These are phyloP conservation scores for Telmatochromis brichardi DNA, from an alignment of 2,113 vertebrate species.

Conservation along the genomic window DNA sequence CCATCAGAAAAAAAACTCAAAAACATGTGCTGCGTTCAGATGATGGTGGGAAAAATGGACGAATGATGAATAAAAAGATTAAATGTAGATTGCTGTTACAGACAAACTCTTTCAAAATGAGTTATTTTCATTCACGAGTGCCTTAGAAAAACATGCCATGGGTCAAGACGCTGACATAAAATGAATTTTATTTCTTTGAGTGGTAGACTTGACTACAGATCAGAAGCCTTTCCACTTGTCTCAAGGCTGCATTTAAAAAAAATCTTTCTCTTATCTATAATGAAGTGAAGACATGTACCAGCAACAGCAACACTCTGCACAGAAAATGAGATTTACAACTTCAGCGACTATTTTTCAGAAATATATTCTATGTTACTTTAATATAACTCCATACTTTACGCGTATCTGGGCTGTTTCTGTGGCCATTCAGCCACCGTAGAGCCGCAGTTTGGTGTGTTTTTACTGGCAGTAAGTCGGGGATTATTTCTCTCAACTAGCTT, in stretches of 20 bases:
- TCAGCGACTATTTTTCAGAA: neutral
- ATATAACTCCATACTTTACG: neutral
- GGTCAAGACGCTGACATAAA: neutral
- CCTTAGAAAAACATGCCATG: neutral
- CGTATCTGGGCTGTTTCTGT: neutral
- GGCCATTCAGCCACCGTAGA: rapidly evolving
- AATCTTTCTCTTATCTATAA: neutral
- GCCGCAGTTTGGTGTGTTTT: neutral
- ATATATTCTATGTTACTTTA: neutral
- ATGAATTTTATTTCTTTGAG: neutral
- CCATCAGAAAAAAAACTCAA: rapidly evolving
- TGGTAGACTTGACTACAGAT: neutral
- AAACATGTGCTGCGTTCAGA: neutral
- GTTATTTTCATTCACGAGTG: neutral
- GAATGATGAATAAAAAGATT: neutral
- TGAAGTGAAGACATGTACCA: neutral
- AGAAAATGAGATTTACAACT: neutral
- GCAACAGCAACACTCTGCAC: neutral
- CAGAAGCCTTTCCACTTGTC: neutral
- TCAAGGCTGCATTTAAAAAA: neutral
- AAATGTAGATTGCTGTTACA: rapidly evolving
- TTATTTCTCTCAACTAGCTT: neutral
- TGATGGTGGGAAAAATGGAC: neutral
- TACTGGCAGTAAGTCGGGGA: neutral
- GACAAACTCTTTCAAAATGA: neutral